Evolutionary conservation across 2,888 invertebrate genomes (phyloP), one percentile per base, ranked within the genome.

Genomic region (Cepaea hortensis): DNA sequence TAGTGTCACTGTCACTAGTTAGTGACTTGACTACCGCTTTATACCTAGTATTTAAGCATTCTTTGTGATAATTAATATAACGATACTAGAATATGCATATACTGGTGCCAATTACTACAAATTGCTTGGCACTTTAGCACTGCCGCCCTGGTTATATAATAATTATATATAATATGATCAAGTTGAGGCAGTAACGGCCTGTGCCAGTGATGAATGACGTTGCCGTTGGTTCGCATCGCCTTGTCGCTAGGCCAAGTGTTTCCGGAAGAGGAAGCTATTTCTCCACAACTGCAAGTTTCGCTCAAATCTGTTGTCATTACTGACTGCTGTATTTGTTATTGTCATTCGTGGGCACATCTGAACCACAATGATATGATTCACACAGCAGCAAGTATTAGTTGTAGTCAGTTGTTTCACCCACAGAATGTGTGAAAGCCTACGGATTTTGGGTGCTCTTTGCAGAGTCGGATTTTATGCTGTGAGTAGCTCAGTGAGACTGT

Each of bases 381-480:
- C 20, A 68, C n/a, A 68, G n/a, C 15, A n/a, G 68, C 5, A 68
- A 18, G 23, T n/a, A 23, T 3, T 13, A 11, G n/a, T 35, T 11
- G 35, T 35, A 35, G 35, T 35, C 35, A 35, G n/a, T 70, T 73
- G 13, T 13, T 79, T n/a, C n/a, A 65, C 20, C 80, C n/a, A 81
- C 20, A 90, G 81, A 73, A 92, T 92, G 92, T 92, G 92, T 88
- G 91, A 93, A 88, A 92, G 92, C 84, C 85, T 93, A 18, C 91
- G 91, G 83, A 87, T 93, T 50, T 86, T 91, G 61, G 93, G 92
- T 88, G 93, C 92, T 76, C 90, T 93, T 35, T 91, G 93, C 75
- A 89, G 92, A 72, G 92, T 93, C 83, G 92, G 91, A 62, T 84
- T 91, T 23, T 93, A 93, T 87, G 89, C 92, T 85, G 93, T 93